Evolutionary conservation across 1,140 invertebrate species (phyloP), one percentile per base, ranked within the genome.

Genomic region (Drosophila micromelanica): DNA sequence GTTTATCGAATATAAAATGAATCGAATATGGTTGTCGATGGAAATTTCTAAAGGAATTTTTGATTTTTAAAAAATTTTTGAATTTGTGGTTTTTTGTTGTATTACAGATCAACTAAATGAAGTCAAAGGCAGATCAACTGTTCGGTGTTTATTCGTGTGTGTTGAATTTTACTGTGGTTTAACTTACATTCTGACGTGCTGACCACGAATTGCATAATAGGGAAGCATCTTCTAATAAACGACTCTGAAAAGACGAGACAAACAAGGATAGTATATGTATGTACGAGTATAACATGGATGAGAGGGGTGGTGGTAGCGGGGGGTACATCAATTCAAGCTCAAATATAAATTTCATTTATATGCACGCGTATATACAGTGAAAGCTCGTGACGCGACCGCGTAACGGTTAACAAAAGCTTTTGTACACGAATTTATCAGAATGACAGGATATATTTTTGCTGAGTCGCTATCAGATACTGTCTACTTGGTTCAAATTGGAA

Each of bases 121-220:
- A 76, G 60, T 46, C 65, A 73, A 54, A 23, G 61, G 15, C 61
- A 57, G 23, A 61, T 9, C 45, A 49, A 27, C 43, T 63, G 9
- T 57, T 54, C 12, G 20, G 30, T 52, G n/a, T 17, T n/a, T n/a
- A 38, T 40, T 13, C 23, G 15, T 20, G 11, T 45, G 13, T 52
- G 35, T 43, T 49, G 64, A 23, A 42, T 57, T 62, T 70, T 30
- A 54, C 35, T 61, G 49, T 38, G 57, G 8, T 62, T 69, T 73
- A 76, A 96, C 96, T 96, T 94, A 97, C 96, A 93, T 97, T 97
- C 92, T 96, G 96, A 92, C 96, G 94, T 73, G 96, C 96, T 90
- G 96, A 96, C 96, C 96, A 97, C 40, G 96, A 96, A 93, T 96
- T 97, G 94, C 96, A 97, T 96, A 97, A 96, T 90, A 97, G 95